Evolutionary conservation across 2,888 invertebrate genomes (phyloP), one percentile per base, ranked within the genome.

Genomic region (Leistus spinibarbis): DNA sequence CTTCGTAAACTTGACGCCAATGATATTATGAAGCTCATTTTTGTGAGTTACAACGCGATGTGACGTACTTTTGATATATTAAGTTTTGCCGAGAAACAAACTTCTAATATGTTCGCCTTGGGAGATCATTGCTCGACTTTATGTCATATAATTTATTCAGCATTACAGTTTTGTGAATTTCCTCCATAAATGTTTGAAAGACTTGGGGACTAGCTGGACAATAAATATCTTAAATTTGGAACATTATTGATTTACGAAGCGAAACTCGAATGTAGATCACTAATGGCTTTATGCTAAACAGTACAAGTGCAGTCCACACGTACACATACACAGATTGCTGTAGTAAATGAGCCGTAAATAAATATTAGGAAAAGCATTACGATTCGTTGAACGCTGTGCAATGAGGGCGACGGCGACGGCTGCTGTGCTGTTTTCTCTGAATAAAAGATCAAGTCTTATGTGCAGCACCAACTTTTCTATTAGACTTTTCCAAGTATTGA

Each of bases 401-500:
- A n/a, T n/a, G n/a, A n/a, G n/a, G 40, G 10, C 40, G 40, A 40
- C 13, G 40, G 13, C 40, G 40, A 7, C 40, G 40, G 60, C 60
- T 20, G 17, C 60, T 60, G 17, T 60, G 60, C 19, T 20, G 22
- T 22, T 19, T 60, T 60, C 22, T 10, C 17, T 60, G 60, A 60
- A 60, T 60, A 60, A 60, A 60, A 17, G 60, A 60, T 60, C 60
- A 60, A n/a, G 17, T 22, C 60, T 40, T 40, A 40, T 40, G 40
- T 60, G 19, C 60, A 60, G 22, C 60, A 20, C 16, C 22, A 19
- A 10, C 60, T 60, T 19, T 17, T 60, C 60, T 60, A 60, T 60
- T 60, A 60, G 19, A 10, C 60, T 60, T 20, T 22, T 54, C 17
- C 60, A 22, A 19, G 20, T 60, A 60, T 16, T 60, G 60, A 60